These are phyloP conservation scores for Musca domestica DNA, from an alignment of 1,140 invertebrate species.

Conservation along the genomic window DNA sequence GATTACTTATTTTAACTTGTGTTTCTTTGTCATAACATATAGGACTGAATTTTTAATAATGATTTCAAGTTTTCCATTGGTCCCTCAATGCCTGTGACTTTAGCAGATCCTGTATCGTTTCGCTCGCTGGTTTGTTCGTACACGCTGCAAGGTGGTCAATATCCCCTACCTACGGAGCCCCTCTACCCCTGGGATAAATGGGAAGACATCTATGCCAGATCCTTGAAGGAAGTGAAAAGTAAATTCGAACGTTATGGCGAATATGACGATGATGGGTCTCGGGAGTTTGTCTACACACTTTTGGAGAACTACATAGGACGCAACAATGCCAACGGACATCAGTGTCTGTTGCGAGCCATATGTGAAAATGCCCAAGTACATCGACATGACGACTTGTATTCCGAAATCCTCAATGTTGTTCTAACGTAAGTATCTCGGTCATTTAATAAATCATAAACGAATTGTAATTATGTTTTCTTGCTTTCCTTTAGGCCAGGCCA, in stretches of 20 bases:
- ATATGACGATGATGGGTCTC: constrained; percentile 40
- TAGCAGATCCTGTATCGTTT: constrained; percentile 42
- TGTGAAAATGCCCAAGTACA: constrained; percentile 51
- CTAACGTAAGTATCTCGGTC: constrained; percentile 36
- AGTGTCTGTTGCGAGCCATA: constrained; percentile 45
- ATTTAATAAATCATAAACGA: background rate
- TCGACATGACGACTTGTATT: constrained; percentile 46
- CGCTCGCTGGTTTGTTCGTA: constrained; percentile 44
- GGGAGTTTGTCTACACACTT: constrained; percentile 40
- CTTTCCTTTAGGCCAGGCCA: constrained; percentile 37
- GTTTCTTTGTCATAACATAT: background rate
- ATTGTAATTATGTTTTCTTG: constrained; percentile 14
- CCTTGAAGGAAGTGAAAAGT: constrained; percentile 30
- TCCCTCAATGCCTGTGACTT: constrained; percentile 36
- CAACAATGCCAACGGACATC: constrained; percentile 30
- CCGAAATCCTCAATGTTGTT: constrained; percentile 45
- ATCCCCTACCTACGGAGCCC: constrained; percentile 38
- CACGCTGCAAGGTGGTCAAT: constrained; percentile 43
- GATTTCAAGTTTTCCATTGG: constrained; percentile 31
- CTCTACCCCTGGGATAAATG: constrained; percentile 50
- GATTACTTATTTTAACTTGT: background rate
- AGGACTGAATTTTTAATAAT: background rate
- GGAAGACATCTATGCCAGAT: constrained; percentile 43
- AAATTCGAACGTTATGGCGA: constrained; percentile 2
- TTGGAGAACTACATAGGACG: constrained; percentile 43